Evolutionary conservation across 2,113 vertebrate species (phyloP), one percentile per base, ranked within the genome.

Genomic region (Collichthys lucidus): DNA sequence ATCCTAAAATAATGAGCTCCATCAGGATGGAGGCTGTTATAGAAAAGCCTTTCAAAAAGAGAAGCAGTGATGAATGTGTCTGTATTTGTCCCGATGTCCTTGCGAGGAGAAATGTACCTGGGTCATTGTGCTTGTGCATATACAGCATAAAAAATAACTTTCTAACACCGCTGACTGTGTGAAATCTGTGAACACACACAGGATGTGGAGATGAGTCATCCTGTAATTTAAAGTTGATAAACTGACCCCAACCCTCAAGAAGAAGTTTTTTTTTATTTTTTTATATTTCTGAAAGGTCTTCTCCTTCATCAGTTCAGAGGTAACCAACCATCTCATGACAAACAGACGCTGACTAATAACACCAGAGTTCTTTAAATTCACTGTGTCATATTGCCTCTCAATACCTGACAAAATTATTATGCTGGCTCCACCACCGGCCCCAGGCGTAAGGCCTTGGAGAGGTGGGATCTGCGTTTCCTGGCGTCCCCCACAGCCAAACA

Each of bases 1-100:
- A 91, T 90, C 86, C 78, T 14, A 29, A 22, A 78, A 73, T 84
- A 77, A 85, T 83, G 62, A 2, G 22, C 1, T 75, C 4, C 22
- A n/a, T 46, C 5, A 10, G 2, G 2, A 16, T 42, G 5, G 24
- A 42, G 29, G 15, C n/a, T 50, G 19, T 20, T 17, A 16, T 10
- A 4, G 16, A 59, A 44, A 46, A 22, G 4, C 19, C 40, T 4
- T 5, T 19, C 6, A 6, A 11, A 65, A 49, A 10, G n/a, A 9
- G 20, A 4, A 52, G 47, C 65, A 35, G 29, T 47, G 63, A 47
- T 65, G 7, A 65, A 47, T 40, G 8, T 7, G 9, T 26, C 14
- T 47, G 22, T 47, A 47, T 35, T 35, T 65, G 42, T 42, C 14
- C 12, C 1, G 7, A 52, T 52, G 50, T 9, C 6, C 1, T 52